phyloP scores from a whole-genome alignment of 2,888 invertebrate genomes.

The Mythimna ferrago region DNA sequence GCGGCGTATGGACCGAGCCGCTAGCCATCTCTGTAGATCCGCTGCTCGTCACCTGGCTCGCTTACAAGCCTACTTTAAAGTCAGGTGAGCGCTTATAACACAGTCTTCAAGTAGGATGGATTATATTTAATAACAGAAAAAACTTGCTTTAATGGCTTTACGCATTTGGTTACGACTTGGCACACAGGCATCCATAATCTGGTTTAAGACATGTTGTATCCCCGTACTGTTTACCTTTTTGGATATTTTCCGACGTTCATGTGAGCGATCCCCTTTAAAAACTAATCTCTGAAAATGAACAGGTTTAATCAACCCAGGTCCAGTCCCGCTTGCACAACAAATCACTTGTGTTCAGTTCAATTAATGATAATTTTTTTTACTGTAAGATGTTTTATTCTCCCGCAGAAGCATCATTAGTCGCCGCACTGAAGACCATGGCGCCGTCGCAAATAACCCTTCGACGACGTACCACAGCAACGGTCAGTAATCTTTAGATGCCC shows the following conservation, averaged over 20 bases:
- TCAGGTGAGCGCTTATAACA: conserved; percentile 63
- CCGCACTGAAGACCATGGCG: conserved; percentile 3
- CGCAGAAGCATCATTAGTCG: conserved; percentile 10
- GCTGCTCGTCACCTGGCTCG: conserved; percentile 92
- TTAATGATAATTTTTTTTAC: neutral
- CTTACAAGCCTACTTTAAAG: conserved; percentile 84
- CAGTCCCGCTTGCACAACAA: no score
- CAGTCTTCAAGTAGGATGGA: neutral
- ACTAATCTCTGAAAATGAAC: no score
- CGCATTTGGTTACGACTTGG: no score
- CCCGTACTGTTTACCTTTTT: no score
- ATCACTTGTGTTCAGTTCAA: no score
- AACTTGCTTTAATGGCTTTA: no score
- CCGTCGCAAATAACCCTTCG: conserved; percentile 1
- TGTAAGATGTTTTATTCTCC: neutral
- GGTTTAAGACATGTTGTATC: no score
- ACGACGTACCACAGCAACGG: conserved; percentile 33
- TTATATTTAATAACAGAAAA: neutral
- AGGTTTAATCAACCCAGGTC: no score
- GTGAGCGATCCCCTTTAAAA: no score
- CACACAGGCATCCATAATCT: no score
- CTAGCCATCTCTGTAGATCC: conserved; percentile 90
- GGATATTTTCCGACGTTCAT: no score
- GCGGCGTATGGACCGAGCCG: conserved; percentile 79
- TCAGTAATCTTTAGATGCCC: conserved; percentile 9